These are phyloP conservation scores for Luehdorfia chinensis DNA, from an alignment of 1,140 invertebrate genomes.

Conservation along the genomic window DNA sequence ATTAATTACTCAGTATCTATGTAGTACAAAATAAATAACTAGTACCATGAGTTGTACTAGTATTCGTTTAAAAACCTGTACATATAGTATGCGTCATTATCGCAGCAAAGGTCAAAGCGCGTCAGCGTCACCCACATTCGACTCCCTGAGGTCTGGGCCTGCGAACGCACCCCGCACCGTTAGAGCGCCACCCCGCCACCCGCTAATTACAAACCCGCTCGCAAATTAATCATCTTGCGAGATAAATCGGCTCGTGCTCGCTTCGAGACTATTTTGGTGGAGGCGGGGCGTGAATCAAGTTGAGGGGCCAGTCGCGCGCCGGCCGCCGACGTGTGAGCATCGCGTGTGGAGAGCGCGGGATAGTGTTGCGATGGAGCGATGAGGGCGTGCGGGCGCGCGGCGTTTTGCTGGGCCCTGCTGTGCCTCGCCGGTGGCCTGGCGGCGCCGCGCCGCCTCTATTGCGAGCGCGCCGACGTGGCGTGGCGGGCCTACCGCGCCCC, in stretches of 20 bases:
- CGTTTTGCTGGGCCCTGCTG: slow-evolving; percentile 63
- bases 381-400: slow-evolving; percentile 61
- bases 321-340: slow-evolving; percentile 49
- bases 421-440: slow-evolving; percentile 51
- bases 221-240: slow-evolving; percentile 61
- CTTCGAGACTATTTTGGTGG: slow-evolving; percentile 67
- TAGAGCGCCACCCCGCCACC: slow-evolving; percentile 32
- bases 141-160: slow-evolving; percentile 4
- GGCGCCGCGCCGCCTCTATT: slow-evolving; percentile 66
- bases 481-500: slow-evolving; percentile 69
- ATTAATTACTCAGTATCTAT: too few relatives aligned
- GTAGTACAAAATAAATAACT: too few relatives aligned
- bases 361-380: slow-evolving; percentile 66
- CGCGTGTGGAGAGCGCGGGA: slow-evolving; percentile 40
- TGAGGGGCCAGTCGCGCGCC: slow-evolving; percentile 58
- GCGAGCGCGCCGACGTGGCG: slow-evolving; percentile 69
- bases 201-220: slow-evolving; percentile 61
- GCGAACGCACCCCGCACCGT: slow-evolving; percentile 28
- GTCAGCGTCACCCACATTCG: not conserved
- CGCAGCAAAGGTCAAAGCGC: too few relatives aligned
- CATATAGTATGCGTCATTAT: too few relatives aligned
- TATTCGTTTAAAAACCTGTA: too few relatives aligned
- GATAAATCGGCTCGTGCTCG: slow-evolving; percentile 57
- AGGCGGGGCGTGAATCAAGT: slow-evolving; percentile 56
- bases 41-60: too few relatives aligned